Percentiles rank a stretch among this genome's conserved stretches.
These are phyloP conservation scores for Vulpes vulpes DNA, from an alignment of 2,113 vertebrate genomes.

Conservation along the genomic window DNA sequence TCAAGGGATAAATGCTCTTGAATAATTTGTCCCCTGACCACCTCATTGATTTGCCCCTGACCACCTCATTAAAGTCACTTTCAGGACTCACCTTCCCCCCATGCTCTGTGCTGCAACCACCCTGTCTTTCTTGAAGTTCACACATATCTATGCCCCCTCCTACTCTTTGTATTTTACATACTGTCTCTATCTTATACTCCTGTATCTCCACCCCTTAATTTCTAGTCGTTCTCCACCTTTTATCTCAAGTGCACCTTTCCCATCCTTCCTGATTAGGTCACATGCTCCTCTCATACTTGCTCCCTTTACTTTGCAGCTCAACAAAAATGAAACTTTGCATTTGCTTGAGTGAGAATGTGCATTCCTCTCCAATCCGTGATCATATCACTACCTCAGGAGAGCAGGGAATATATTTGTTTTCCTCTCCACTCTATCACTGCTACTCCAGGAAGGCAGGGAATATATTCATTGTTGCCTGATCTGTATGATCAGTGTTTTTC, in stretches of 20 bases:
- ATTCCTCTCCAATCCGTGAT: neutral
- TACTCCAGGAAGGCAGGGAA: neutral
- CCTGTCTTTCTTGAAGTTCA: neutral
- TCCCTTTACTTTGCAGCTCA: neutral
- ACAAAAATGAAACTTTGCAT: neutral
- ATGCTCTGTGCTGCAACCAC: neutral
- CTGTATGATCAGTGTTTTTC: neutral
- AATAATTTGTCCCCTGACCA: neutral
- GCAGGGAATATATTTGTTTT: neutral
- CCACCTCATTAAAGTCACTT: neutral
- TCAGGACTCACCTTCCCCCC: neutral
- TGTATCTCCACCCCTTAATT: neutral
- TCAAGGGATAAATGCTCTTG: neutral
- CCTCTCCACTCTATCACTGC: neutral
- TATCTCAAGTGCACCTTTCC: neutral
- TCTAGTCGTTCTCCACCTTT: neutral
- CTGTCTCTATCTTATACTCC: neutral
- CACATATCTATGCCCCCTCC: too few relatives aligned
- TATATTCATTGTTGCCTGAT: neutral
- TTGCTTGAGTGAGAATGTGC: neutral
- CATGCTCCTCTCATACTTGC: neutral
- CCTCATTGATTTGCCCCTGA: too few relatives aligned
- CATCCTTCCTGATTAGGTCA: neutral
- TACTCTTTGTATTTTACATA: neutral
- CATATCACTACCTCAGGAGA: too few relatives aligned